phyloP scores from a whole-genome alignment of 2,888 invertebrate species.

The Torymus aiolomorphi region DNA sequence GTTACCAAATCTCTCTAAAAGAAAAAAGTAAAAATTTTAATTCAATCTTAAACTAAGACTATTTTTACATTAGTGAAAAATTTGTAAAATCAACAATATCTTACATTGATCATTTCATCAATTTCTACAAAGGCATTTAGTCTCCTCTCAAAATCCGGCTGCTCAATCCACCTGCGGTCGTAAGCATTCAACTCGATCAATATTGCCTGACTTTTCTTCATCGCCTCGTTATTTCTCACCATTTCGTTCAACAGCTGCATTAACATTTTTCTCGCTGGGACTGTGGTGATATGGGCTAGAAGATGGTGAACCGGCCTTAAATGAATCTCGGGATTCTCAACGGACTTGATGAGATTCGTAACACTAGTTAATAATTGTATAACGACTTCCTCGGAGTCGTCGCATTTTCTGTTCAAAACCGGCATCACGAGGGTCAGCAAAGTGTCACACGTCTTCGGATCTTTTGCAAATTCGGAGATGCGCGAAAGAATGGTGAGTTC shows the following conservation, averaged over 20 bases:
- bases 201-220: constrained; percentile 78
- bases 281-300: constrained; percentile 82
- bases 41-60: background rate
- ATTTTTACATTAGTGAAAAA: background rate
- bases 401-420: constrained; percentile 82
- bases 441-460: constrained; percentile 82
- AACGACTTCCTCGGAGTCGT: constrained; percentile 82
- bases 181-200: constrained; percentile 88
- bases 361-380: constrained; percentile 84
- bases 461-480: constrained; percentile 85
- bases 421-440: constrained; percentile 85
- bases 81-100: constrained; percentile 63
- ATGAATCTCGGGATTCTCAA: constrained; percentile 81
- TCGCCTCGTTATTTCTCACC: constrained; percentile 75
- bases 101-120: constrained; percentile 77
- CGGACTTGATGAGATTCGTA: constrained; percentile 84
- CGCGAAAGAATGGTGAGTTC: constrained; percentile 86
- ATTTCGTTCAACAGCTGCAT: constrained; percentile 81
- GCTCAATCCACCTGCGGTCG: constrained; percentile 92
- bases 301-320: constrained; percentile 84
- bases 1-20: constrained; percentile 67
- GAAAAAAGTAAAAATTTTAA: background rate
- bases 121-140: constrained; percentile 87
- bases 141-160: constrained; percentile 92
- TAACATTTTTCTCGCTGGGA: constrained; percentile 83